Evolutionary conservation across 1,140 invertebrate species (phyloP), one percentile per base, ranked within the genome.

Genomic region (Hesperophylax magnus): DNA sequence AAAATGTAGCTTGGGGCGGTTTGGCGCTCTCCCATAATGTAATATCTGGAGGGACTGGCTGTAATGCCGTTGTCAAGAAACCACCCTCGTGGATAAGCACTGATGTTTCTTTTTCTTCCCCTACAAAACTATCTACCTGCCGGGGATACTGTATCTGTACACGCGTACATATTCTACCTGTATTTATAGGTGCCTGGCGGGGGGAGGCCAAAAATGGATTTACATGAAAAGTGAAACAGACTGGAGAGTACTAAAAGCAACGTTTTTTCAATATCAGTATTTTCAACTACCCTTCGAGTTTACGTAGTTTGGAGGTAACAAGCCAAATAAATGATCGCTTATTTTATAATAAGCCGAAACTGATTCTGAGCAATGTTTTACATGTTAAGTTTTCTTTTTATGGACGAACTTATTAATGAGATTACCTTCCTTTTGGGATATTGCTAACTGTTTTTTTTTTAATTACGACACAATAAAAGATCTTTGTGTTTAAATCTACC

Each of bases 21-120:
- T 77, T 75, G 60, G 77, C 72, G 53, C 53, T 77, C 65, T 31
- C 39, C 81, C 78, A 82, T 82, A 79, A 82, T 79, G 78, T 82
- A n/a, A 77, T 82, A 82, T 82, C 81, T 79, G 78, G 24, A 53
- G 76, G 67, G 52, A 74, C 56, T 34, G 81, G 61, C 81, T 75
- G 39, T 79, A 82, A 82, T 82, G 81, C 78, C 72, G 63, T 82
- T 79, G 77, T 77, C 81, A 61, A 79, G 74, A 78, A 69, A 47
- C 78, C 71, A 82, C 78, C 61, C 77, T 67, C 47, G 22, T 18
- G 81, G 77, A 79, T 82, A 82, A 82, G 72, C 71, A 54, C 39
- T 47, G 39, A 47, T 77, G 81, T 79, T 79, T 72, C 58, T 76
- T 82, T 79, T 77, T 72, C 69, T 52, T 72, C 69, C 69, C 24